A percentile compares a stretch with the other conserved stretches of the same genome.
These are phyloP conservation scores for Coremacera marginata DNA, from an alignment of 2,888 invertebrate genomes.

Conservation along the genomic window DNA sequence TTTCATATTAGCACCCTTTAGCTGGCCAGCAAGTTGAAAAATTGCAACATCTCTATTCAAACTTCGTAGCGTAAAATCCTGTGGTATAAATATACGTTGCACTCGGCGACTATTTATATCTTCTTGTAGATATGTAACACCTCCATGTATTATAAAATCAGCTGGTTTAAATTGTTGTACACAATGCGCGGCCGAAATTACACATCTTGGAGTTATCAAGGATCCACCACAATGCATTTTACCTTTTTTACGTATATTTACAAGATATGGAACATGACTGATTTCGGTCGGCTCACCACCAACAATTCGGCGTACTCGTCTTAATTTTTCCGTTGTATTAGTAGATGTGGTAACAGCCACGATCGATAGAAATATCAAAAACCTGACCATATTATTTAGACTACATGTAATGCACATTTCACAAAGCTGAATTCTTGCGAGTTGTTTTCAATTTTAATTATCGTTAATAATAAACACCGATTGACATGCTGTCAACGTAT, in stretches of 20 bases:
- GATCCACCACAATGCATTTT: constrained; percentile 63
- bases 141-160: constrained; percentile 57
- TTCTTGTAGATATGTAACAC: constrained; percentile 55
- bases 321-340: neutral
- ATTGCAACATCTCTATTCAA: constrained; percentile 60
- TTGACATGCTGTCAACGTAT: neutral
- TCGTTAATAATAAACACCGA: neutral
- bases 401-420: neutral
- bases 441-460: no score
- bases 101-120: constrained; percentile 51
- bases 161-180: constrained; percentile 42
- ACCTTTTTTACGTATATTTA: constrained; percentile 57
- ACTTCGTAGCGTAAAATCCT: constrained; percentile 49
- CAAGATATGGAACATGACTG: constrained; percentile 55
- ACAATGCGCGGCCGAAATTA: constrained; percentile 64
- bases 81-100: constrained; percentile 49
- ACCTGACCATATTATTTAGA: neutral
- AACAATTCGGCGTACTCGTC: constrained; percentile 57
- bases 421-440: no score
- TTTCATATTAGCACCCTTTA: constrained; percentile 48
- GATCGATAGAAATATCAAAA: neutral
- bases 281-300: constrained; percentile 56
- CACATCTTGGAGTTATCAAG: constrained; percentile 56
- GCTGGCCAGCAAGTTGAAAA: constrained; percentile 51
- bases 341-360: neutral